Conservation (phyloP, 2,113 vertebrate species). For the Rattus norvegicus region GRCr8 NC_086025.1:42695501-42696000, state of each 20-base stretch:
- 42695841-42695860: neutral
- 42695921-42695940: neutral
- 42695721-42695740: neutral
- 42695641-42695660: neutral
- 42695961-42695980: neutral
- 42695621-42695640: neutral
- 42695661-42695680: neutral
- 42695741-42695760: neutral
- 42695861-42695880: neutral
- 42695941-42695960: neutral
- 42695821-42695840: neutral
- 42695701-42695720: neutral
- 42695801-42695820: neutral
- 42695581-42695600: neutral
- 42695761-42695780: neutral
- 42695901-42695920: neutral
- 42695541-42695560: neutral
- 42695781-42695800: neutral
- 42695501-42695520: neutral
- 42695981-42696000: neutral
- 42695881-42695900: neutral
- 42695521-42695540: neutral
- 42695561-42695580: neutral
- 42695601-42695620: neutral
- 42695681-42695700: neutral